phyloP scores from a whole-genome alignment of 2,113 vertebrate genomes.

The Mirounga angustirostris region DNA sequence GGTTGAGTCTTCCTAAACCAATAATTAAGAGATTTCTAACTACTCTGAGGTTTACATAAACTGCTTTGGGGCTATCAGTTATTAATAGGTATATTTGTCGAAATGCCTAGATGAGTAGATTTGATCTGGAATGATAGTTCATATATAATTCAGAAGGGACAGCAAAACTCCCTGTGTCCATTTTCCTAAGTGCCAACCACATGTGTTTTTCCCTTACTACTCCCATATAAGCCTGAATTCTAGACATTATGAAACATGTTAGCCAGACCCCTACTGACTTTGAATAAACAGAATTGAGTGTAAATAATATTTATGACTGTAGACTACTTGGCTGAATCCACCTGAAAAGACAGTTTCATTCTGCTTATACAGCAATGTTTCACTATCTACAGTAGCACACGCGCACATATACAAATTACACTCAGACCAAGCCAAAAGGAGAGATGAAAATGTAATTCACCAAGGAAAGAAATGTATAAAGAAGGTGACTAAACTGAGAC shows the following conservation, averaged over 20 bases:
- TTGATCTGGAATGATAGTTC: not conserved
- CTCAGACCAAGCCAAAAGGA: slow-evolving; percentile 47
- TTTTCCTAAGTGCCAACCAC: not conserved
- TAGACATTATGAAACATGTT: slow-evolving; percentile 47
- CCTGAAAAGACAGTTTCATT: slow-evolving; percentile 61
- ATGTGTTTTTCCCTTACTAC: not conserved
- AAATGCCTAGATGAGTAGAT: not conserved
- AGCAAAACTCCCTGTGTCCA: not conserved
- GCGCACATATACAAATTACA: not conserved
- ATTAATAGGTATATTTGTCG: not conserved
- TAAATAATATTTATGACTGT: slow-evolving; percentile 76
- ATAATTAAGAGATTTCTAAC: not conserved
- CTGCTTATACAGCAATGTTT: slow-evolving; percentile 18
- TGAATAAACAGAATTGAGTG: slow-evolving; percentile 66
- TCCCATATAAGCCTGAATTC: slow-evolving; percentile 24
- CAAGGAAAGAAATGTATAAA: slow-evolving; percentile 63
- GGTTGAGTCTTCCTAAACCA: slow-evolving; percentile 46
- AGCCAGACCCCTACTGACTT: slow-evolving; percentile 31
- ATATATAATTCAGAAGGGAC: not conserved
- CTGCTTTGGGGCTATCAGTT: not conserved
- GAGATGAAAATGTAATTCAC: slow-evolving; percentile 64
- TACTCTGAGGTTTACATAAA: slow-evolving; percentile 17
- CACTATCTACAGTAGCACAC: slow-evolving; percentile 70
- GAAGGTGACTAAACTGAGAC: slow-evolving; percentile 74
- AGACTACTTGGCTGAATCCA: slow-evolving; percentile 61